Base-by-base conservation (phyloP, 30 jellyfish, hydroid and myxozoan genomes). In the Chironex yamaguchii region DNA sequence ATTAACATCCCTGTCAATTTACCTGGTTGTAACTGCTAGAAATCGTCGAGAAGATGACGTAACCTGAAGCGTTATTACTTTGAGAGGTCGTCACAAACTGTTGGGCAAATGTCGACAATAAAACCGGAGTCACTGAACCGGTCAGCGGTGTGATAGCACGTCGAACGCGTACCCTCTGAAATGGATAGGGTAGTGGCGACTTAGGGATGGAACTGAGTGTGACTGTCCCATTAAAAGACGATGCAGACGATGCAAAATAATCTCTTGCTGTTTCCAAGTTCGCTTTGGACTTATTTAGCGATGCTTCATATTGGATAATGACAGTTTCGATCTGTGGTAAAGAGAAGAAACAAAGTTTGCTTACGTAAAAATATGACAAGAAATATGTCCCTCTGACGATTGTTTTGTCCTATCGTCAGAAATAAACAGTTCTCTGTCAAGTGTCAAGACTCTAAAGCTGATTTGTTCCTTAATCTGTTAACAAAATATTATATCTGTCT, bases 31-130 rank as follows among this genome's bases (percentile, higher is more conserved):
- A 86, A 50, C 85, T 84, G 52, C 85, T 80, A 21, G 78, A 52
- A 2, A 86, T 84, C 25, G 97, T 81, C 9, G 96, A 21, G 53
- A 54, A 93, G 3, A 93, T 65, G 52, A 86, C 31, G 9, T 76
- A 53, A 0, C 97, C 98, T 0, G 97, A 52, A 6, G 62, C 93
- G 34, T 88, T 93, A 64, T 93, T 88, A 0, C 52, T 79, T n/a
- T 66, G 69, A 9, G 98, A 67, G n/a, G 93, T 49, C 26, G 85
- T 36, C 48, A 93, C 62, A 33, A 33, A 88, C 25, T 96, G 96
- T 4, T 67, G 80, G n/a, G 98, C 98, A 97, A 93, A 63, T 23
- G 96, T 79, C 51, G 94, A 75, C 29, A 93, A 74, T 1, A 86
- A 84, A 2, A 86, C 51, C n/a, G 98, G 97, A 67, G 86, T 84